Evolutionary conservation across 1,140 invertebrate genomes (phyloP).

Genomic region (Drosophila sechellia): DNA sequence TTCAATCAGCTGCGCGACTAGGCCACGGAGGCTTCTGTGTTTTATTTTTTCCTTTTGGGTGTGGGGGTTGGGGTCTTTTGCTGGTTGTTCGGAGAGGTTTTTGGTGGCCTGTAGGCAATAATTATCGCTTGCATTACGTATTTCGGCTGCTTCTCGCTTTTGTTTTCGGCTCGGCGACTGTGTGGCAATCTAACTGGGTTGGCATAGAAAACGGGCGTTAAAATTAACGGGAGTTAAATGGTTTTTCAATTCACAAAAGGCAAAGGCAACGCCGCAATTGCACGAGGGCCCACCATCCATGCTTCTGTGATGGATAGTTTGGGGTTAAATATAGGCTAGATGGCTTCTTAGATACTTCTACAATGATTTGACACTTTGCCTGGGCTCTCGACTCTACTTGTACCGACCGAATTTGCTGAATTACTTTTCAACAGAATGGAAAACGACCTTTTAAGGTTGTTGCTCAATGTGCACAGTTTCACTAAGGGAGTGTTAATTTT

Average conservation of each 20-base stretch:
- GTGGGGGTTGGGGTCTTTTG: constrained; percentile 17
- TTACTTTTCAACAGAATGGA: constrained; percentile 44
- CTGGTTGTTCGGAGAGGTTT: constrained; percentile 43
- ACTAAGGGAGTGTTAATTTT: constrained; percentile 11
- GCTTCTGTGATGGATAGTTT: constrained; percentile 76
- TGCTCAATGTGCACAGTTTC: constrained; percentile 52
- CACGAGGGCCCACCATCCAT: constrained; percentile 50
- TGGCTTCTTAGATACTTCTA: constrained; percentile 63
- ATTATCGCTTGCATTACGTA: constrained; percentile 82
- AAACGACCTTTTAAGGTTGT: constrained; percentile 81
- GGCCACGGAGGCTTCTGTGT: constrained; percentile 56
- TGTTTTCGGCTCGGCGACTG: constrained; percentile 69
- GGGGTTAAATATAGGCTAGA: constrained; percentile 80
- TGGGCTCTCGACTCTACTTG: constrained; percentile 1
- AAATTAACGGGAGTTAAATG: constrained; percentile 80
- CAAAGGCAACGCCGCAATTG: constrained; percentile 11
- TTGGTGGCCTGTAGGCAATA: constrained; percentile 70
- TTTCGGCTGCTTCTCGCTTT: constrained; percentile 74
- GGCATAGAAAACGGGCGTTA: constrained; percentile 79
- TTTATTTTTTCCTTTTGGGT: constrained; percentile 36
- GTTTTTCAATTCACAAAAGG: constrained; percentile 78
- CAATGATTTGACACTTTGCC: constrained; percentile 78
- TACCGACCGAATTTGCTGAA: constrained; percentile 13
- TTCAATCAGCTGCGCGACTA: constrained; percentile 71
- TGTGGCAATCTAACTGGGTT: constrained; percentile 63